These are phyloP conservation scores for Aegithalos caudatus DNA, from an alignment of 2,113 vertebrate species.

Conservation along the genomic window DNA sequence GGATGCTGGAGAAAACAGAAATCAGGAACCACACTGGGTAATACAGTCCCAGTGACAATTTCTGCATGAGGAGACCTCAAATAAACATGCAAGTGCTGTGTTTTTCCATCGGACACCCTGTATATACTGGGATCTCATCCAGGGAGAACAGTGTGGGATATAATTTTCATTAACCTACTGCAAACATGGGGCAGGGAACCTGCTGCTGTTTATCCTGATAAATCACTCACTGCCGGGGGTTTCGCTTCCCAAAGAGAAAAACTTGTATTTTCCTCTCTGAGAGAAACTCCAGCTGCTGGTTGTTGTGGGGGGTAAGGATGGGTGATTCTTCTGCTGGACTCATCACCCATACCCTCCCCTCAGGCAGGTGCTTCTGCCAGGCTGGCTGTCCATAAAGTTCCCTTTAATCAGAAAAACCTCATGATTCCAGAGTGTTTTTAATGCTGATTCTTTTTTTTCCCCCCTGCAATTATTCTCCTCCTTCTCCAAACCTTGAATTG, in stretches of 20 bases:
- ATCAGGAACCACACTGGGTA: not conserved
- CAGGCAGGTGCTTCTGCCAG: not conserved
- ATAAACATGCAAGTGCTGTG: not conserved
- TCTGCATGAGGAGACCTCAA: not conserved
- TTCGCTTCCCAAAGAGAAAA: not conserved
- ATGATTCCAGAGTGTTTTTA: not conserved
- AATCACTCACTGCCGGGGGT: not conserved
- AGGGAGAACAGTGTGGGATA: not conserved
- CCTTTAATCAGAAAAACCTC: not conserved
- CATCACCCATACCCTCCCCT: not conserved
- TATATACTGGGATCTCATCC: not conserved
- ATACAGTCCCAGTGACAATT: not conserved
- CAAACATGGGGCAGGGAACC: not conserved
- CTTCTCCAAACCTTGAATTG: slow-evolving; percentile 26
- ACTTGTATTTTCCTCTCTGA: not conserved
- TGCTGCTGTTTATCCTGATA: not conserved
- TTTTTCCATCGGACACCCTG: not conserved
- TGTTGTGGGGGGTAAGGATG: not conserved
- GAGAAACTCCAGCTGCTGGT: not conserved
- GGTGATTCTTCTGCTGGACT: not conserved
- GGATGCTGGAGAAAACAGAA: not conserved
- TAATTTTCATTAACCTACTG: not conserved
- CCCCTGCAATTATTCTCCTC: not conserved
- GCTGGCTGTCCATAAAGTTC: not conserved
- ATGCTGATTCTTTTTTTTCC: not conserved